Conservation (phyloP, 1,140 invertebrate genomes). For the Diachasmimorpha longicaudata region DNA sequence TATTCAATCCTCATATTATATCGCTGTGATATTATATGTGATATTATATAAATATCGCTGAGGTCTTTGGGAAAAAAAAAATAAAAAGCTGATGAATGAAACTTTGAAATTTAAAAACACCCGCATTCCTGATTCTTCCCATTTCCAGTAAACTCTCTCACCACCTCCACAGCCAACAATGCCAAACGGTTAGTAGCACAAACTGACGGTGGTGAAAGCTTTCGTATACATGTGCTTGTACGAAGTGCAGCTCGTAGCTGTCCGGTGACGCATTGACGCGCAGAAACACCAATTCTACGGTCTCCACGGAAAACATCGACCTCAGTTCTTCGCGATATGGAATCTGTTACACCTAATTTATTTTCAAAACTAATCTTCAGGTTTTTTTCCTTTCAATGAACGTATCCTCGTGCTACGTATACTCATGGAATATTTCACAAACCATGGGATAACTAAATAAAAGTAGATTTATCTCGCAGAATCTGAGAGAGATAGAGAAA, state of each 20-base stretch:
- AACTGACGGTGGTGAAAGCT: slow-evolving; percentile 7
- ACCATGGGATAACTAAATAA: no score
- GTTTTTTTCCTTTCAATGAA: background rate
- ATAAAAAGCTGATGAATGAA: no score
- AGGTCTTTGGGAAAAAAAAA: no score
- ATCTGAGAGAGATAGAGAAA: no score
- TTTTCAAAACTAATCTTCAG: background rate
- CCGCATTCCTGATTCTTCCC: background rate
- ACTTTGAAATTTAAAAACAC: no score
- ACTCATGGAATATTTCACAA: no score
- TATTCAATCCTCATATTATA: no score
- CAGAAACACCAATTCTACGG: slow-evolving; percentile 18
- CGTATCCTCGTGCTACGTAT: background rate
- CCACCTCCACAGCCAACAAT: background rate
- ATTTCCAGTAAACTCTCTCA: background rate
- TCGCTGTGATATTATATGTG: no score
- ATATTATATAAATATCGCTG: no score
- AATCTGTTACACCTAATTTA: background rate
- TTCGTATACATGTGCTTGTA: background rate
- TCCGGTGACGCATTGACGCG: slow-evolving; percentile 22
- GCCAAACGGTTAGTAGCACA: slow-evolving; percentile 14
- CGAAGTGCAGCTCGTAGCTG: slow-evolving; percentile 11
- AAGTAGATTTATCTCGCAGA: no score
- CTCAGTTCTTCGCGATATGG: background rate
- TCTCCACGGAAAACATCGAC: slow-evolving; percentile 35